Evolutionary conservation across 2,113 vertebrate species (phyloP).

Genomic region (Geothlypis trichas): DNA sequence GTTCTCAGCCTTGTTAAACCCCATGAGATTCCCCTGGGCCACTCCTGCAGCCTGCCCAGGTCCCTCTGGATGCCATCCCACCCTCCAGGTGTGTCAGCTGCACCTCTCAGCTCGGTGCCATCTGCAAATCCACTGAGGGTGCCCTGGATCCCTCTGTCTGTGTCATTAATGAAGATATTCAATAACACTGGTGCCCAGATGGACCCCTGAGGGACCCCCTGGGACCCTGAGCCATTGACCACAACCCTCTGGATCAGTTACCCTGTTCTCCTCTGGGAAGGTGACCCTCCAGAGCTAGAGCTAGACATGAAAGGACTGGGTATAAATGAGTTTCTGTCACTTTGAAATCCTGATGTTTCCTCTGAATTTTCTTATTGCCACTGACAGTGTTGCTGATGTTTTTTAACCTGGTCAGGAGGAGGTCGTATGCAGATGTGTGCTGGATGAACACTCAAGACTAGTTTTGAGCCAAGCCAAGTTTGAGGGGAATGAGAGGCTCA

Average conservation of each 20-base stretch:
- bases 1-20: background rate
- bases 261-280: background rate
- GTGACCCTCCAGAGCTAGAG: background rate
- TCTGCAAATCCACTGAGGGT: background rate
- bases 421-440: background rate
- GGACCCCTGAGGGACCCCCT: background rate
- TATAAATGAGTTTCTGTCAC: background rate
- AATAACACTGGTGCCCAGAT: background rate
- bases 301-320: background rate
- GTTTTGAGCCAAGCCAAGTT: background rate
- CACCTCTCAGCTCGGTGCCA: background rate
- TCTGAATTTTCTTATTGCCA: background rate
- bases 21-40: background rate
- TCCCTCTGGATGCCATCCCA: background rate
- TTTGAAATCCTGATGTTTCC: background rate
- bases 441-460: background rate
- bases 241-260: background rate
- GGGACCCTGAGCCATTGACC: background rate
- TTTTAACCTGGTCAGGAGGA: background rate
- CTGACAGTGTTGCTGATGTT: background rate
- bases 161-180: background rate
- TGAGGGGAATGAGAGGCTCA: background rate
- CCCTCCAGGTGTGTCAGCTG: background rate
- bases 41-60: background rate
- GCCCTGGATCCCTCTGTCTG: background rate